Evolutionary conservation across 2,888 invertebrate genomes (phyloP).

Genomic region (Tenthredo scrophulariae): DNA sequence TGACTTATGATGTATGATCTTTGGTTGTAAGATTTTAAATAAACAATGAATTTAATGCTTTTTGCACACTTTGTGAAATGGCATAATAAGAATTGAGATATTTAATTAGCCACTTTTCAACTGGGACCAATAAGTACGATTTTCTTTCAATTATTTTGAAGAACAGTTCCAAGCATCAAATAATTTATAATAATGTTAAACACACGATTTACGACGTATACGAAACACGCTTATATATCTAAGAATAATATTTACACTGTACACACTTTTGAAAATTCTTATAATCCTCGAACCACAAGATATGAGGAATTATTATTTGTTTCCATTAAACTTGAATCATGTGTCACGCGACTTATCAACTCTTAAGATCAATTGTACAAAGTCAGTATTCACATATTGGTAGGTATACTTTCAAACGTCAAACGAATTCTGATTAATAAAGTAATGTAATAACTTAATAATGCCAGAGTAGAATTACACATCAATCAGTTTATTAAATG

Average conservation of each 20-base stretch:
- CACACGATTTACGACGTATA: slow-evolving; percentile 5
- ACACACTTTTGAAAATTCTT: slow-evolving; percentile 11
- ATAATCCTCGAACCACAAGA: background rate
- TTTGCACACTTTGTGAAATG: background rate
- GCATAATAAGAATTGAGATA: background rate
- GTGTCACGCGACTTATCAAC: slow-evolving; percentile 54
- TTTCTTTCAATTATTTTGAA: background rate
- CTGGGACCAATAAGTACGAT: background rate
- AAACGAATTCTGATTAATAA: background rate
- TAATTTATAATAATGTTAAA: slow-evolving; percentile 12
- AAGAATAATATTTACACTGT: slow-evolving; percentile 49
- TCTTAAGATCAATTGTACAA: slow-evolving; percentile 52
- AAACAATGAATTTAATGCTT: background rate
- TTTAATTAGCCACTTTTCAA: background rate
- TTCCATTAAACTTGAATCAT: slow-evolving; percentile 47
- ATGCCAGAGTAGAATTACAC: background rate
- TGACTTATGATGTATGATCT: no score
- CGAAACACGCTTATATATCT: background rate
- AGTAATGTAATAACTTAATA: background rate
- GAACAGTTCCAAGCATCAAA: background rate
- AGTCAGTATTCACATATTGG: background rate
- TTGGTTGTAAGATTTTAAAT: no score
- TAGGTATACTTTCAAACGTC: slow-evolving; percentile 24
- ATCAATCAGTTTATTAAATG: slow-evolving; percentile 20
- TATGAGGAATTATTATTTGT: slow-evolving; percentile 56